Base-by-base conservation (phyloP, 2,888 invertebrate species). In the Mimas tiliae region DNA sequence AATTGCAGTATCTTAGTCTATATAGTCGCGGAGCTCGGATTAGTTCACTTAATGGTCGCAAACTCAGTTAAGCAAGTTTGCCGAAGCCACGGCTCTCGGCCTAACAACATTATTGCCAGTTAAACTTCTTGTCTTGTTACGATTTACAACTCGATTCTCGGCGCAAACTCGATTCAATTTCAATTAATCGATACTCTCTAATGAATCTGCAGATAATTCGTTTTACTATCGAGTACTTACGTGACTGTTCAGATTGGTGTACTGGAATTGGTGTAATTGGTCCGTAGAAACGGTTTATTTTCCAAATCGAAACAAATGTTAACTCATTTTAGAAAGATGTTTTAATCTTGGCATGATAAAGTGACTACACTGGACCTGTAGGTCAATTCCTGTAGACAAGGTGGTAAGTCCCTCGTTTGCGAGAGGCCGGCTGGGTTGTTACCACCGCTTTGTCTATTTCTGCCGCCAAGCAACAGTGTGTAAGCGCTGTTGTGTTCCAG, bases 11-110 rank as follows among this genome's bases (percentile, higher is more conserved):
- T 58, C 27, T 14, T 33, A 14, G 58, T 11, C 11, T 1, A 3
- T 50, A 58, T 58, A 58, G 58, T 58, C 58, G 16, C 19, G 48
- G 58, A 65, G 58, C 81, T 58, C 38, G 58, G 82, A 85, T 86
- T 84, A 81, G 80, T 77, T 78, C 83, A 82, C 80, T 85, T 85
- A 86, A 86, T 82, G 84, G 84, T 83, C 79, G 78, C 82, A 88
- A 91, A 90, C 87, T 90, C 86, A 71, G 67, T 70, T 88, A 89
- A 90, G 81, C 70, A 69, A 81, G 83, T 90, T 88, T 83, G 70
- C 67, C 70, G 73, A 71, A 79, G 78, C 81, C 79, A 72, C 78
- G 79, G 84, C 81, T 80, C 78, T 72, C 73, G 71, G 73, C 71
- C 79, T 89, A 90, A 90, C 81, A 72, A 69, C 74, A 78, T 91